Conservation (phyloP, 2,888 invertebrate species). For the Idaea aversata region DNA sequence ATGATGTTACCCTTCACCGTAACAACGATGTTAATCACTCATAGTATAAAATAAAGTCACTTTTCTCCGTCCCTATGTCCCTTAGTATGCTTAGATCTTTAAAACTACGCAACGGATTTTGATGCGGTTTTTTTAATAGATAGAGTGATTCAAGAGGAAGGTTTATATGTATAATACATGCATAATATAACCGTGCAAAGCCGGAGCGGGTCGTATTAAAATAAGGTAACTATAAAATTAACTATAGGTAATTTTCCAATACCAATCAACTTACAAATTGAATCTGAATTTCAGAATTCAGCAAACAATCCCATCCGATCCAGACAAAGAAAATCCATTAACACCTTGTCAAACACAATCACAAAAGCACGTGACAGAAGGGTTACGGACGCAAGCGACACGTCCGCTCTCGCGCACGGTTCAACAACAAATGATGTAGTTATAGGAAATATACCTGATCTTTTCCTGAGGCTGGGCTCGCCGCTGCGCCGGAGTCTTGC, state of each 20-base stretch:
- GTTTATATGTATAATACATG: no score
- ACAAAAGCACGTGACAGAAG: constrained; percentile 22
- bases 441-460: constrained; percentile 64
- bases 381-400: constrained; percentile 25
- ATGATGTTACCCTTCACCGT: no score
- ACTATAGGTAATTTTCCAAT: not conserved
- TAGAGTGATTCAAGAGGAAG: no score
- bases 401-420: constrained; percentile 48
- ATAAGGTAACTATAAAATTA: no score
- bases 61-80: no score
- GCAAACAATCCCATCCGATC: constrained; percentile 11
- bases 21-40: no score
- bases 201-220: no score
- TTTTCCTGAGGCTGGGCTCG: constrained; percentile 66
- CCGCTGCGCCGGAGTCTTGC: constrained; percentile 62
- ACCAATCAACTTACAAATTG: not conserved
- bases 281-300: not conserved
- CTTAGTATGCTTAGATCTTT: no score
- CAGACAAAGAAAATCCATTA: constrained; percentile 4
- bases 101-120: no score
- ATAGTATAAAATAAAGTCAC: no score
- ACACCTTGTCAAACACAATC: constrained; percentile 9
- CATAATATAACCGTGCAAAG: no score
- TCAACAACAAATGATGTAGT: constrained; percentile 55
- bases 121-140: no score